Conservation (phyloP, 2,797 vertebrate genomes). For the Chiropotes sagulatus region DNA sequence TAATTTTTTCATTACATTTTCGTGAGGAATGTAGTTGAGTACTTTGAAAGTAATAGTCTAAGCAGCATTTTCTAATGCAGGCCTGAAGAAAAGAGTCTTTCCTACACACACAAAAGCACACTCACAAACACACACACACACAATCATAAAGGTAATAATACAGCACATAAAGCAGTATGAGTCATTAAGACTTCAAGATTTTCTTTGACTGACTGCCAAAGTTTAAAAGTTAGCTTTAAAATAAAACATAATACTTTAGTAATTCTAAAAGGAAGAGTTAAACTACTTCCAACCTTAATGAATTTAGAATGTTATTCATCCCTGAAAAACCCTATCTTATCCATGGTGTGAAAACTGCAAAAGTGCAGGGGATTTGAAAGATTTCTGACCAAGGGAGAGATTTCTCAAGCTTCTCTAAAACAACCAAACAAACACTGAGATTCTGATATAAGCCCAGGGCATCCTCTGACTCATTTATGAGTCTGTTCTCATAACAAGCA, state of each 20-base stretch:
- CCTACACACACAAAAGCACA: background rate
- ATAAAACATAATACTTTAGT: background rate
- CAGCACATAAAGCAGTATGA: background rate
- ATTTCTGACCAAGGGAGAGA: constrained; percentile 39
- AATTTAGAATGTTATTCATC: constrained; percentile 57
- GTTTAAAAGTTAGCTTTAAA: background rate
- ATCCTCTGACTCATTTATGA: constrained; percentile 64
- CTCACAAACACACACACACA: background rate
- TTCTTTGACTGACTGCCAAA: background rate
- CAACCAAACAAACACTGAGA: background rate
- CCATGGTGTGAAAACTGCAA: constrained; percentile 38
- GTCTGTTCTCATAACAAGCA: constrained; percentile 53
- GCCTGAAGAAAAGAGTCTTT: background rate
- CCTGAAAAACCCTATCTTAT: constrained; percentile 64
- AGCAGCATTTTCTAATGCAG: constrained; percentile 1
- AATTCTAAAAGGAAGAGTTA: constrained; percentile 18
- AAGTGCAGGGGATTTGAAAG: constrained; percentile 18
- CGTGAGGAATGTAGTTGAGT: background rate
- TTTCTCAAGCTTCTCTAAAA: constrained; percentile 38
- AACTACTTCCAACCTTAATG: constrained; percentile 62
- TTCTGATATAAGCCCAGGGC: constrained; percentile 33
- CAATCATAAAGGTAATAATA: constrained; percentile 23
- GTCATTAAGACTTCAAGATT: background rate
- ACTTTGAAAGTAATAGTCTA: constrained; percentile 14
- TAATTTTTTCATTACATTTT: background rate